Conservation (phyloP, 2,888 invertebrate genomes). For the Cosmia trapezina region DNA sequence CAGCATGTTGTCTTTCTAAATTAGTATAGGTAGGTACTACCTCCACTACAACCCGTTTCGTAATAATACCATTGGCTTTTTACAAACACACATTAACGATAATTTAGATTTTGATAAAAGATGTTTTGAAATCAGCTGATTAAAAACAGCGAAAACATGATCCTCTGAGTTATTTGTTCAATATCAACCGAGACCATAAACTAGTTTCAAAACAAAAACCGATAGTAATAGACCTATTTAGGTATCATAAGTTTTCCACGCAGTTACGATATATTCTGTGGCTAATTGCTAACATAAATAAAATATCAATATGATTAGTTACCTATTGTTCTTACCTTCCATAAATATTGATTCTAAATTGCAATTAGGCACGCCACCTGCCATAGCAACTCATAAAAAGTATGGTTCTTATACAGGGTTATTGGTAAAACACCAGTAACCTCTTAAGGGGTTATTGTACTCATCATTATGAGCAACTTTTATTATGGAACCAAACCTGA, state of each 20-base stretch:
- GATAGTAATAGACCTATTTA: neutral
- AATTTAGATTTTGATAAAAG: neutral
- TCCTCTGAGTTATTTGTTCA: neutral
- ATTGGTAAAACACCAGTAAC: too few relatives aligned
- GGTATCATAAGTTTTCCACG: neutral
- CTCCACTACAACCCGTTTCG: neutral
- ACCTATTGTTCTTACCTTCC: conserved; percentile 6
- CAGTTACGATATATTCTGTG: neutral
- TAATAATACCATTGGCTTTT: too few relatives aligned
- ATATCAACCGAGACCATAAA: neutral
- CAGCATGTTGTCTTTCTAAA: too few relatives aligned
- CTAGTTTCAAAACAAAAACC: neutral
- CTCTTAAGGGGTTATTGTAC: too few relatives aligned
- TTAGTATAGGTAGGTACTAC: too few relatives aligned
- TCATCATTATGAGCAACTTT: too few relatives aligned
- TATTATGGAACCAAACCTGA: too few relatives aligned
- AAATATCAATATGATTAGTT: neutral
- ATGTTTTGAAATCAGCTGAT: neutral
- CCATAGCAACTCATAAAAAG: too few relatives aligned
- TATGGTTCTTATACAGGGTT: too few relatives aligned
- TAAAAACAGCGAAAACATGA: neutral
- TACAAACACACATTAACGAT: neutral
- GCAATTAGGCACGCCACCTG: neutral
- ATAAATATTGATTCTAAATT: neutral
- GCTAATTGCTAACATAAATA: conserved; percentile 5